Conservation (phyloP, 2,113 vertebrate species). For the Pelobates fuscus region DNA sequence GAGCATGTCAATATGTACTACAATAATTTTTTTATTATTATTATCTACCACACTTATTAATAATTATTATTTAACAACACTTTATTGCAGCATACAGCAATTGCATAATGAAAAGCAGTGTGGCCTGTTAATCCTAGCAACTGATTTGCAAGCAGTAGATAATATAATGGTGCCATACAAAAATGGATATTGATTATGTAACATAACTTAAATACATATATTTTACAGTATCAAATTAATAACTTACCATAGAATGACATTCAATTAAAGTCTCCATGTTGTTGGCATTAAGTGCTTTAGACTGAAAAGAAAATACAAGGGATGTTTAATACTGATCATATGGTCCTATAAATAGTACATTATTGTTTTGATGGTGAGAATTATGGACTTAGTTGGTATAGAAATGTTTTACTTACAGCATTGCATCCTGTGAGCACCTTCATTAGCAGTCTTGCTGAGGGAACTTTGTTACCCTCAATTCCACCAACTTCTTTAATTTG, state of each 20-base stretch:
- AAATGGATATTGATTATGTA: no score
- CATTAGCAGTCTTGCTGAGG: slow-evolving; percentile 76
- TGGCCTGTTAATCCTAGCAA: no score
- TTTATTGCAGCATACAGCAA: no score
- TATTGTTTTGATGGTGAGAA: not conserved
- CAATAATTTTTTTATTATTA: no score
- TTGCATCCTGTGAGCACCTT: slow-evolving; percentile 83
- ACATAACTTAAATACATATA: no score
- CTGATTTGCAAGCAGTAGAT: no score
- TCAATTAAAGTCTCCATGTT: slow-evolving; percentile 81
- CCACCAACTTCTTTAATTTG: slow-evolving; percentile 65
- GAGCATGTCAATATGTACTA: no score
- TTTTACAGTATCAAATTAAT: no score
- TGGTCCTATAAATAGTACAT: not conserved
- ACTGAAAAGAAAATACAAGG: slow-evolving; percentile 64
- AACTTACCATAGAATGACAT: slow-evolving; percentile 77
- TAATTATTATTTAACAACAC: no score
- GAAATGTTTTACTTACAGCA: slow-evolving; percentile 69
- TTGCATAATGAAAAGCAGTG: no score
- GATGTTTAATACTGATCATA: not conserved
- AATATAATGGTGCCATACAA: no score
- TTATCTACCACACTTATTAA: no score
- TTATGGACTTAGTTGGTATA: not conserved
- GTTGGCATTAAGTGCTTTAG: slow-evolving; percentile 83
- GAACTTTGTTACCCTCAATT: slow-evolving; percentile 55